These are phyloP conservation scores for Pseudopipra pipra DNA, from an alignment of 2,113 vertebrate species.

Conservation along the genomic window DNA sequence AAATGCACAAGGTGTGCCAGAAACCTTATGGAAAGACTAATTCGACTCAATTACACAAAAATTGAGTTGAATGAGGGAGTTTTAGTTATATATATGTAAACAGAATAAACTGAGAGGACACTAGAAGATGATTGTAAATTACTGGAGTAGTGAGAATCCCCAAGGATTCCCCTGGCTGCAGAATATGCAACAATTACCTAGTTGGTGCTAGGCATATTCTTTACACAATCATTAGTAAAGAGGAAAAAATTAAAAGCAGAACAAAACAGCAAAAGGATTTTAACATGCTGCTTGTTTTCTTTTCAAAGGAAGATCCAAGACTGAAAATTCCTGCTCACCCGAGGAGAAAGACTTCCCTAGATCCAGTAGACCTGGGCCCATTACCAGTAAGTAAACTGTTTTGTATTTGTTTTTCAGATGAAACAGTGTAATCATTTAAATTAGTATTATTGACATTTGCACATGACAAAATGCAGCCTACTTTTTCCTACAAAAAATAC, in stretches of 20 bases:
- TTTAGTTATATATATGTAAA: not conserved
- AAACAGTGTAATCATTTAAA: not conserved
- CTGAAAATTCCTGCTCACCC: constrained; percentile 82
- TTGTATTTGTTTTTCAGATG: not conserved
- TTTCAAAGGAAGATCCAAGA: constrained; percentile 90
- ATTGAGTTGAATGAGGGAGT: not conserved
- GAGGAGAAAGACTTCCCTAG: constrained; percentile 80
- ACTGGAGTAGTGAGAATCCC: not conserved
- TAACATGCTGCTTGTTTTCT: constrained; percentile 25
- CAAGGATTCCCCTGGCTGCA: not conserved
- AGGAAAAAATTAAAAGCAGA: not conserved
- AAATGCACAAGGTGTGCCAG: not conserved
- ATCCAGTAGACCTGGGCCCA: constrained; percentile 87
- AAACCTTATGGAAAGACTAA: not conserved
- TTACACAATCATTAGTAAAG: not conserved
- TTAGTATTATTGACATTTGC: not conserved
- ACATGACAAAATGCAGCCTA: not conserved
- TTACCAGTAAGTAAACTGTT: constrained; percentile 82
- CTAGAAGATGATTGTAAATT: not conserved
- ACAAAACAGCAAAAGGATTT: not conserved
- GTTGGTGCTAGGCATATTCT: not conserved
- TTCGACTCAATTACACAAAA: not conserved
- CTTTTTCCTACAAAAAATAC: not conserved
- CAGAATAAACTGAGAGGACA: not conserved
- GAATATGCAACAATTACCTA: not conserved